These are phyloP conservation scores for Lithobius niger DNA, from an alignment of 1,140 invertebrate species.

Conservation along the genomic window DNA sequence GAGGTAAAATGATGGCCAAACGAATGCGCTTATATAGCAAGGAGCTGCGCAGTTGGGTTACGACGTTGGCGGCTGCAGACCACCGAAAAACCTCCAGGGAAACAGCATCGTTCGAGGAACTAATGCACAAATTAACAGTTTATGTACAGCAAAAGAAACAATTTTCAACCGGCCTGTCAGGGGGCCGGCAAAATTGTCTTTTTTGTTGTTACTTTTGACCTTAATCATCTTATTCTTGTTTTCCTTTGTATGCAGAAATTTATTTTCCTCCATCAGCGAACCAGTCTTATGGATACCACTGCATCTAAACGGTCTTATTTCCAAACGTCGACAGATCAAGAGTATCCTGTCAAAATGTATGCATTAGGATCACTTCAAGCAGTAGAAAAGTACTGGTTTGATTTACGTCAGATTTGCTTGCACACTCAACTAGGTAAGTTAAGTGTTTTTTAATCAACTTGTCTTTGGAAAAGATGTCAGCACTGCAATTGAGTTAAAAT, in stretches of 20 bases:
- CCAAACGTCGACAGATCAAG: conserved; percentile 39
- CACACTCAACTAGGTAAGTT: conserved; percentile 46
- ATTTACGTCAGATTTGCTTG: conserved; percentile 50
- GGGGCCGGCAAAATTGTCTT: too few species aligned
- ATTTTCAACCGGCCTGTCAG: too few species aligned
- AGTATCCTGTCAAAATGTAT: conserved; percentile 41
- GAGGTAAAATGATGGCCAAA: too few species aligned
- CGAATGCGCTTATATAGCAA: too few species aligned
- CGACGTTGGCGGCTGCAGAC: too few species aligned
- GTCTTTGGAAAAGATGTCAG: neutral
- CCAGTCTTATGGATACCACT: conserved; percentile 49
- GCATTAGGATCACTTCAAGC: conserved; percentile 40
- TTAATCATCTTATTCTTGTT: neutral
- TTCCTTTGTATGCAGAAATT: conserved; percentile 34
- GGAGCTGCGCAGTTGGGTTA: too few species aligned
- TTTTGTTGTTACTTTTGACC: too few species aligned
- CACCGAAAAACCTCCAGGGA: too few species aligned
- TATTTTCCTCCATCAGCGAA: conserved; percentile 50
- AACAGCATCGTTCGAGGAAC: too few species aligned
- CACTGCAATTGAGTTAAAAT: conserved; percentile 22
- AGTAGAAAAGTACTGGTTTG: conserved; percentile 56
- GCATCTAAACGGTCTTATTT: conserved; percentile 46
- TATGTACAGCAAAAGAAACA: too few species aligned
- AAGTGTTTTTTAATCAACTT: neutral
- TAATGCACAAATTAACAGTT: too few species aligned